phyloP scores from a whole-genome alignment of 2,797 vertebrate genomes.

The Pelodytes ibericus region DNA sequence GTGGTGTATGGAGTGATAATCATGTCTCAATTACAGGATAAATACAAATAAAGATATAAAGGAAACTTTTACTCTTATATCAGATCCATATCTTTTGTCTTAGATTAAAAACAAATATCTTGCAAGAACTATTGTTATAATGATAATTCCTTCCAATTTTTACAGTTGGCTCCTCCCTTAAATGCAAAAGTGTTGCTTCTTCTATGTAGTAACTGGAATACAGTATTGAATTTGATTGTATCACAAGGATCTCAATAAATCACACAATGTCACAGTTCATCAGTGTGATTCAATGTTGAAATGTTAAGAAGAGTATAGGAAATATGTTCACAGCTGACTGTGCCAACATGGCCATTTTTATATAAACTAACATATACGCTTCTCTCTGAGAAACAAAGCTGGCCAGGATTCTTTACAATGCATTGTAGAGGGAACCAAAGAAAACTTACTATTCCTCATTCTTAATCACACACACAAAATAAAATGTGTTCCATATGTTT shows the following conservation, averaged over 20 bases:
- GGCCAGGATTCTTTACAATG: conserved; percentile 44
- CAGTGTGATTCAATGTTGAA: conserved; percentile 19
- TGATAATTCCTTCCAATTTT: not conserved
- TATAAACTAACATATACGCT: not conserved
- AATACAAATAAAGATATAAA: no score
- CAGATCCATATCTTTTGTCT: no score
- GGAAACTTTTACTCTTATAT: no score
- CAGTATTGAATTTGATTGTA: conserved; percentile 13
- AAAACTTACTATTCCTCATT: conserved; percentile 71
- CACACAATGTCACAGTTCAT: conserved; percentile 10
- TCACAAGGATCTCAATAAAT: conserved; percentile 22
- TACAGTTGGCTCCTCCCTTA: no score
- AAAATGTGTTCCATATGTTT: conserved; percentile 75
- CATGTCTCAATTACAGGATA: no score
- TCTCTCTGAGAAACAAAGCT: conserved; percentile 18
- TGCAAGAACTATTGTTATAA: no score
- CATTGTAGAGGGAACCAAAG: conserved; percentile 63
- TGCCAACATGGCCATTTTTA: conserved; percentile 33
- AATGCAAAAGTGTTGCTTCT: not conserved
- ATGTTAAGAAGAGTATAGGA: conserved; percentile 16
- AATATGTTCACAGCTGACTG: conserved; percentile 26
- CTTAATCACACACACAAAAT: conserved; percentile 66
- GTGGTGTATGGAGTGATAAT: no score
- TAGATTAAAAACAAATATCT: no score
- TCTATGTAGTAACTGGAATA: not conserved